These are phyloP conservation scores for Arizona elegans DNA, from an alignment of 2,113 vertebrate species.

Conservation along the genomic window DNA sequence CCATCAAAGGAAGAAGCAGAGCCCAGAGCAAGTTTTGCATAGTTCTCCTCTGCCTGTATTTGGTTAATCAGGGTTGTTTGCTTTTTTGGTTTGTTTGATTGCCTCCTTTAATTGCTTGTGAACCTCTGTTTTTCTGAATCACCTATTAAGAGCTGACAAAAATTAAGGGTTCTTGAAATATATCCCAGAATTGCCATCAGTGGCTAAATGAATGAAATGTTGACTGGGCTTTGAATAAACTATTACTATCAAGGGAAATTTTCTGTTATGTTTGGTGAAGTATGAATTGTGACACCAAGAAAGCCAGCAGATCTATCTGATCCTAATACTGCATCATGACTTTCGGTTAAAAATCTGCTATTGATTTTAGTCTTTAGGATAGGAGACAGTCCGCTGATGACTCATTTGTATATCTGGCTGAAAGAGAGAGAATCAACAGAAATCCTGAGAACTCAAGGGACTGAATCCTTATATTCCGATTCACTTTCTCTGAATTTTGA, in stretches of 20 bases:
- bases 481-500: neutral
- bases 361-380: neutral
- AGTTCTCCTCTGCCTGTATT: neutral
- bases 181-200: neutral
- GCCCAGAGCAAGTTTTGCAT: neutral
- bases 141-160: neutral
- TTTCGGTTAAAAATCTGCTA: neutral
- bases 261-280: neutral
- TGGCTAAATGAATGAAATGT: neutral
- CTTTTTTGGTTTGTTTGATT: neutral
- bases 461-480: neutral
- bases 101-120: neutral
- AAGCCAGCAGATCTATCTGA: neutral
- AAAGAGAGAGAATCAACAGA: neutral
- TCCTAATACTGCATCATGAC: neutral
- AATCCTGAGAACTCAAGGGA: neutral
- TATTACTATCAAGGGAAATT: neutral
- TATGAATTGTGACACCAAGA: neutral
- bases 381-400: neutral
- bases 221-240: neutral
- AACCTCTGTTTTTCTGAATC: neutral
- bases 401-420: neutral
- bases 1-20: neutral
- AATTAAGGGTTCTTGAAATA: neutral
- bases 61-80: neutral